phyloP scores from a whole-genome alignment of 1,140 invertebrate species.

The Papilio dardanus region DNA sequence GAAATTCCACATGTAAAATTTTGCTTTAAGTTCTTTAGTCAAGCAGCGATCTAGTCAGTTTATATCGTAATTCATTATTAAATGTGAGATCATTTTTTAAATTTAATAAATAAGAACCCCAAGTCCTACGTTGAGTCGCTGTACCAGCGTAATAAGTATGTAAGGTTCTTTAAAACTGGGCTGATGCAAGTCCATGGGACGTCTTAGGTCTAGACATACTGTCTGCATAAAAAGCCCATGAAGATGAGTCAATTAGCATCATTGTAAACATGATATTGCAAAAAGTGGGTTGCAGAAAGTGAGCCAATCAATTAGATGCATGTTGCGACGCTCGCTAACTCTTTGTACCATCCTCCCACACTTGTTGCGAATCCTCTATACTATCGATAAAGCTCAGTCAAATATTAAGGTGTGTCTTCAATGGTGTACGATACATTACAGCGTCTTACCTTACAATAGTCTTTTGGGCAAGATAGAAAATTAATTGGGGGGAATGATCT shows the following conservation, averaged over 20 bases:
- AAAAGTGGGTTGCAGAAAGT: conserved; percentile 57
- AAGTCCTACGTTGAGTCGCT: too few species aligned
- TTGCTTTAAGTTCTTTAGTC: neutral
- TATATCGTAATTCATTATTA: neutral
- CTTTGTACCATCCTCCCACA: conserved; percentile 58
- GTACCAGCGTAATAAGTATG: too few species aligned
- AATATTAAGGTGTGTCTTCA: neutral
- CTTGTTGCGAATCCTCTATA: conserved; percentile 50
- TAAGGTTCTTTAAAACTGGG: too few species aligned
- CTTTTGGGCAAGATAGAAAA: too few species aligned
- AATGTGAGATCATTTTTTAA: too few species aligned
- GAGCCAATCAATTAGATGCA: conserved; percentile 64
- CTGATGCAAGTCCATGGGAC: neutral
- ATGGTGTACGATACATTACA: neutral
- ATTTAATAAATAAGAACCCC: too few species aligned
- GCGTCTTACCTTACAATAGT: too few species aligned
- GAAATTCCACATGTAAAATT: neutral
- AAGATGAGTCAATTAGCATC: conserved; percentile 39
- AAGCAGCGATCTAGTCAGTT: neutral
- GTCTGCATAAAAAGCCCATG: neutral
- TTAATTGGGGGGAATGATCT: too few species aligned
- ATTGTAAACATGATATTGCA: conserved; percentile 43
- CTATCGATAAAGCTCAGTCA: conserved; percentile 37
- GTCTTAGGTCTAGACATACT: neutral
- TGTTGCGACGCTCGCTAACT: conserved; percentile 45